A percentile compares a stretch with the other conserved stretches of the same genome.
Conservation (phyloP, 2,113 vertebrate species). For the Alethe castanea region DNA sequence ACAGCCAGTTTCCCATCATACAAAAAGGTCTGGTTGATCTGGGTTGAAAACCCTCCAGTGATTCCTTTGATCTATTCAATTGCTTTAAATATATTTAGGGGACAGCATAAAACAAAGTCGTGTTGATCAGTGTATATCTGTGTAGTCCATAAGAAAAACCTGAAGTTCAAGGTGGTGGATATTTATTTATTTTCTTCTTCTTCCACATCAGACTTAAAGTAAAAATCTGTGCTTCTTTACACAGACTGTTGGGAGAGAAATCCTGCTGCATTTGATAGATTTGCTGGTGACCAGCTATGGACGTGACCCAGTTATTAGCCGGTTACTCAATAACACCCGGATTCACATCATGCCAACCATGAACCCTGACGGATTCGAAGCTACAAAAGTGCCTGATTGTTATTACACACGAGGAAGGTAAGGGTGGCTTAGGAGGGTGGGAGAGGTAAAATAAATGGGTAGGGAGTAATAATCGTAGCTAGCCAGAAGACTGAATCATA, state of each 20-base stretch:
- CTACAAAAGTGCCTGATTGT: conserved; percentile 71
- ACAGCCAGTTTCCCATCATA: not conserved
- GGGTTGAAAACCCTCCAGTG: not conserved
- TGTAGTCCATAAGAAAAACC: not conserved
- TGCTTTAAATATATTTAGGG: not conserved
- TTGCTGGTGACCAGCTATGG: conserved; percentile 79
- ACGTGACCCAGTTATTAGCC: conserved; percentile 73
- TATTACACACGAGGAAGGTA: conserved; percentile 80
- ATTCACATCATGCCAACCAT: conserved; percentile 93
- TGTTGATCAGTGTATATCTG: not conserved
- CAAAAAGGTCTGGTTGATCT: not conserved
- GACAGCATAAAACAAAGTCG: not conserved
- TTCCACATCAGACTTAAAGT: not conserved
- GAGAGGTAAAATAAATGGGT: not conserved
- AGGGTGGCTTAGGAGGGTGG: not conserved
- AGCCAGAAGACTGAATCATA: not conserved
- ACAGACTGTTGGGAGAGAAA: conserved; percentile 87
- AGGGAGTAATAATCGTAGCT: not conserved
- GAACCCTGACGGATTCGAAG: conserved; percentile 95
- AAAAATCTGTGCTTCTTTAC: not conserved
- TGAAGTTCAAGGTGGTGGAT: not conserved
- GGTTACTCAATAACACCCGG: conserved; percentile 80
- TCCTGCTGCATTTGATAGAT: conserved; percentile 88
- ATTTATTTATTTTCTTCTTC: not conserved
- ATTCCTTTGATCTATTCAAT: not conserved